Evolutionary conservation across 64 coral and sea anemone species (phyloP).

Genomic region (Cladopsammia gracilis): DNA sequence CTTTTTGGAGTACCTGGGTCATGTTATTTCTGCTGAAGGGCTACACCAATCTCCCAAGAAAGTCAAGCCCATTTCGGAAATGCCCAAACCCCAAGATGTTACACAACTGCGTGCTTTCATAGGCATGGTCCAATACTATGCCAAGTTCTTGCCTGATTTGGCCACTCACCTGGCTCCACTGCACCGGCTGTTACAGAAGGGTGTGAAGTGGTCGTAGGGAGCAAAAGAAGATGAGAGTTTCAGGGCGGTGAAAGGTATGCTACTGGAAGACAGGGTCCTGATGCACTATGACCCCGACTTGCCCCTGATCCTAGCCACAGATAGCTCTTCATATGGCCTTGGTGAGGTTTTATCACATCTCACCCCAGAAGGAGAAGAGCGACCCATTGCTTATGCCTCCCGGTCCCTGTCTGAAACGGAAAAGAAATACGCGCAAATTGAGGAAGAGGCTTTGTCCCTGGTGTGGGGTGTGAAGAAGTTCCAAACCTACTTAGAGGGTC

Average conservation of each 20-base stretch:
- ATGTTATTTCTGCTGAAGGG: constrained; percentile 41
- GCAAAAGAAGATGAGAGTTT: no score
- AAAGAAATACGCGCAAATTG: not conserved
- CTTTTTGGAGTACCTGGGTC: constrained; percentile 34
- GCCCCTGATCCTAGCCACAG: not conserved
- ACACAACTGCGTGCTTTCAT: no score
- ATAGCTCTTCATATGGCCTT: constrained; percentile 46
- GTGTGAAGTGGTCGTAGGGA: no score
- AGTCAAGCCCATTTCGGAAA: no score
- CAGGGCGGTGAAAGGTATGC: constrained; percentile 9
- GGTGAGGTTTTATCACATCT: constrained; percentile 29
- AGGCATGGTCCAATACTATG: no score
- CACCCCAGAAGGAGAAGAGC: not conserved
- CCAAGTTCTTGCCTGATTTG: no score
- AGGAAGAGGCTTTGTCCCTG: constrained; percentile 31
- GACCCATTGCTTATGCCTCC: constrained; percentile 30
- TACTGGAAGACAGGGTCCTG: constrained; percentile 9
- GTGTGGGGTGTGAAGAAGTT: constrained; percentile 59
- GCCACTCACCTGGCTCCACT: no score
- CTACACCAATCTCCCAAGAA: no score
- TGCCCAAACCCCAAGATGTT: no score
- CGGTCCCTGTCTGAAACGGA: constrained; percentile 24
- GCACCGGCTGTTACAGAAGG: no score
- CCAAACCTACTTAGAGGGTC: constrained; percentile 57
- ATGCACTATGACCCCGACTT: no score